These are phyloP conservation scores for Acheta domesticus DNA, from an alignment of 2,888 invertebrate genomes.

Conservation along the genomic window DNA sequence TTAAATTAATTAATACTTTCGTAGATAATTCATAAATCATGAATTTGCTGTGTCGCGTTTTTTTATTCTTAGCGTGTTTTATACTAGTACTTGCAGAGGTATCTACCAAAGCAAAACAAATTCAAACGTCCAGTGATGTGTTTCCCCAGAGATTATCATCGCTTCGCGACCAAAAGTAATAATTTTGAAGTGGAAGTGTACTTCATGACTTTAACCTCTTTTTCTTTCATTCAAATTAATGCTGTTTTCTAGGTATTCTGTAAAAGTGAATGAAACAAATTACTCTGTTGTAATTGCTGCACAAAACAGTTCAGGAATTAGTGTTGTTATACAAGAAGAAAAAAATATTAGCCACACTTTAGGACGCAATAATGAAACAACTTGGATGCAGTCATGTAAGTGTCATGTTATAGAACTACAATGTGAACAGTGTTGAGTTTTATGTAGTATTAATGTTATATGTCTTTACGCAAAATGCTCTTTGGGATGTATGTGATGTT, in stretches of 20 bases:
- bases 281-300: conserved; percentile 22
- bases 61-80: too few species aligned
- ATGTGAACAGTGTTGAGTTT: neutral
- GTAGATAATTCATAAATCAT: too few species aligned
- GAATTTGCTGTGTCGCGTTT: too few species aligned
- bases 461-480: too few species aligned
- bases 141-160: conserved; percentile 21
- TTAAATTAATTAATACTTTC: too few species aligned
- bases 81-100: too few species aligned
- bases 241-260: conserved; percentile 10
- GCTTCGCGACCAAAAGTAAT: conserved; percentile 24
- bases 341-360: neutral
- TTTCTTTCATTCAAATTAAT: neutral
- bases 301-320: neutral
- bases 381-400: conserved; percentile 23
- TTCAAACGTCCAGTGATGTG: neutral
- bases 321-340: neutral
- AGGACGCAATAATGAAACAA: conserved; percentile 24
- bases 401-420: neutral
- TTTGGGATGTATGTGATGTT: too few species aligned
- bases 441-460: too few species aligned
- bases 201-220: neutral
- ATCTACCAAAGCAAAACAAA: too few species aligned
- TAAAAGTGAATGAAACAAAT: neutral
- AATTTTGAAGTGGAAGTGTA: neutral